Conservation (phyloP, 1,140 invertebrate genomes). For the Metopolophium dirhodum region DNA sequence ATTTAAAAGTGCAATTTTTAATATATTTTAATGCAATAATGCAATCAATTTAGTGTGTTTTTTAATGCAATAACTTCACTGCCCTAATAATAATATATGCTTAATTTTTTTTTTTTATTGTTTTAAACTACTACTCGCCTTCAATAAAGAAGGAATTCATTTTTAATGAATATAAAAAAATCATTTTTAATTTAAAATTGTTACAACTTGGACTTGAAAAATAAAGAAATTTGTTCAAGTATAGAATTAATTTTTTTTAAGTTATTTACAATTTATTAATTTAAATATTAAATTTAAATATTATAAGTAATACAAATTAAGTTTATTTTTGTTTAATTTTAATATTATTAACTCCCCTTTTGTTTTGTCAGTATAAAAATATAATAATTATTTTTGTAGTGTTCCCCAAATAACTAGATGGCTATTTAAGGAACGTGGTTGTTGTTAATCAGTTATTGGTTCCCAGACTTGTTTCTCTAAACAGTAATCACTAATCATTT, state of each 20-base stretch:
- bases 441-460: neutral
- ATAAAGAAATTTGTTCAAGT: neutral
- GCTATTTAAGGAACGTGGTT: too few relatives aligned
- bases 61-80: too few relatives aligned
- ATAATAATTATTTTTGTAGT: too few relatives aligned
- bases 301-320: neutral
- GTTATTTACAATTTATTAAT: neutral
- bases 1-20: too few relatives aligned
- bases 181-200: neutral
- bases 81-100: too few relatives aligned
- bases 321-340: neutral
- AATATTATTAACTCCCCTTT: neutral
- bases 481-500: too few relatives aligned
- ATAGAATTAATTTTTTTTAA: neutral
- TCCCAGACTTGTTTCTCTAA: neutral
- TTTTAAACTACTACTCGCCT: slow-evolving; percentile 80
- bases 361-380: neutral
- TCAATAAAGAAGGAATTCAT: slow-evolving; percentile 90
- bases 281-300: neutral
- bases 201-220: neutral
- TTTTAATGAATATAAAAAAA: slow-evolving; percentile 69
- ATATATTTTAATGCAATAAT: too few relatives aligned
- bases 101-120: slow-evolving; percentile 59
- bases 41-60: too few relatives aligned
- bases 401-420: too few relatives aligned